Evolutionary conservation across 30 jellyfish, hydroid and myxozoan genomes (phyloP).

Genomic region (Calvadosia cruxmelitensis): DNA sequence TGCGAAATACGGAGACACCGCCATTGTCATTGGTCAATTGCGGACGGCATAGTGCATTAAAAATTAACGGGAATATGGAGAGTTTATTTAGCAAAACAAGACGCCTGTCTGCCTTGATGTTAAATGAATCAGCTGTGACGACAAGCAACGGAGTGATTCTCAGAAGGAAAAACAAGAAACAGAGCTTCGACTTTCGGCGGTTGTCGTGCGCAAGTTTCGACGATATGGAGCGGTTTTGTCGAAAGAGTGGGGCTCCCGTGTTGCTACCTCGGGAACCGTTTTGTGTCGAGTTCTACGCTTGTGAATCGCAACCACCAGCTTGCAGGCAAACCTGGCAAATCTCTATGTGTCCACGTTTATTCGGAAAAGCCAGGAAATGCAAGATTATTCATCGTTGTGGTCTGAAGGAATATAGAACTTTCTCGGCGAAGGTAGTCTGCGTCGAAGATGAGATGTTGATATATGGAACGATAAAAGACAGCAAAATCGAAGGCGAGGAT

Average conservation of each 20-base stretch:
- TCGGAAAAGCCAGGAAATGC: constrained; percentile 63
- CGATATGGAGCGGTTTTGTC: constrained; percentile 10
- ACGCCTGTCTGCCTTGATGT: not conserved
- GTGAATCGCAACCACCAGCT: constrained; percentile 54
- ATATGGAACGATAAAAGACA: constrained; percentile 63
- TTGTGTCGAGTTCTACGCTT: constrained; percentile 21
- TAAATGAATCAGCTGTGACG: not conserved
- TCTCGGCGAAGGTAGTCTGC: constrained; percentile 29
- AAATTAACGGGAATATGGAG: not conserved
- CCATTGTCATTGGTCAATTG: too few species aligned
- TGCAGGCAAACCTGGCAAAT: constrained; percentile 44
- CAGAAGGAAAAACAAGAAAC: not conserved
- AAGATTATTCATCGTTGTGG: constrained; percentile 33
- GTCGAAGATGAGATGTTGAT: constrained; percentile 33
- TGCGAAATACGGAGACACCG: too few species aligned
- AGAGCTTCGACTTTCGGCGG: constrained; percentile 19
- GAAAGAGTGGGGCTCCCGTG: not conserved
- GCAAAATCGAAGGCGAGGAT: constrained; percentile 53
- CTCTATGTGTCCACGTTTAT: constrained; percentile 31
- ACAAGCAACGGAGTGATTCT: not conserved
- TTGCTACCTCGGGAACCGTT: constrained; percentile 11
- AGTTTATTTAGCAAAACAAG: not conserved
- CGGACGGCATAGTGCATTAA: not conserved
- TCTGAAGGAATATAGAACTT: constrained; percentile 22
- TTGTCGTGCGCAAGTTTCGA: constrained; percentile 48